Evolutionary conservation across 1,140 invertebrate species (phyloP).

Genomic region (Temnothorax nylanderi): DNA sequence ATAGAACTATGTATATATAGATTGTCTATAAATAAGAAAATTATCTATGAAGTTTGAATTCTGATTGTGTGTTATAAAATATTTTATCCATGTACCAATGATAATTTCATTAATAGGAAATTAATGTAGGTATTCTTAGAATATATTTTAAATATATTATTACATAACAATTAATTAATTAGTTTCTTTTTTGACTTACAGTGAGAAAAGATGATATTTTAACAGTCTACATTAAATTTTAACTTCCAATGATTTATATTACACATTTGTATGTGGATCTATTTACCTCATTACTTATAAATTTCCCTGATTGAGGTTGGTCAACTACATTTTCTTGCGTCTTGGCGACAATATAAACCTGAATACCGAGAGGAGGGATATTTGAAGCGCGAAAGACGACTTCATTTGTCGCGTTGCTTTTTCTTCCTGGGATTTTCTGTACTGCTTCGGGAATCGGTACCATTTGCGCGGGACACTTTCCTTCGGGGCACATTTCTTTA

Average conservation of each 20-base stretch:
- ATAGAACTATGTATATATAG: too few species aligned
- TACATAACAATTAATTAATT: neutral
- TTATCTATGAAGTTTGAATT: neutral
- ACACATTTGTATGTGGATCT: too few species aligned
- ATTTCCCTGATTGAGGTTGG: constrained; percentile 23
- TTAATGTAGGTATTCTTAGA: too few species aligned
- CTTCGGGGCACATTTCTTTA: constrained; percentile 58
- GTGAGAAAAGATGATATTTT: neutral
- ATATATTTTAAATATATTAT: neutral
- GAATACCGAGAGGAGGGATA: constrained; percentile 89
- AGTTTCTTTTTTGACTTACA: neutral
- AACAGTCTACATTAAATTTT: neutral
- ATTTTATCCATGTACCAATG: too few species aligned
- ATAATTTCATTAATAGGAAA: too few species aligned
- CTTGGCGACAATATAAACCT: constrained; percentile 87
- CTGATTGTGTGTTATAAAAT: neutral
- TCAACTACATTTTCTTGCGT: neutral
- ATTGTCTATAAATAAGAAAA: neutral
- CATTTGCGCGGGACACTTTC: constrained; percentile 83
- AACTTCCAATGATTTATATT: neutral
- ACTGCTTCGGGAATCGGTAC: constrained; percentile 88
- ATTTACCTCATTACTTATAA: constrained; percentile 68
- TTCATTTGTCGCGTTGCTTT: constrained; percentile 87
- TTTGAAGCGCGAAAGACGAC: constrained; percentile 88
- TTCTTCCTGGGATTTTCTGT: constrained; percentile 88